Conservation (phyloP, 2,888 invertebrate genomes). For the Leptodirus hochenwartii region DNA sequence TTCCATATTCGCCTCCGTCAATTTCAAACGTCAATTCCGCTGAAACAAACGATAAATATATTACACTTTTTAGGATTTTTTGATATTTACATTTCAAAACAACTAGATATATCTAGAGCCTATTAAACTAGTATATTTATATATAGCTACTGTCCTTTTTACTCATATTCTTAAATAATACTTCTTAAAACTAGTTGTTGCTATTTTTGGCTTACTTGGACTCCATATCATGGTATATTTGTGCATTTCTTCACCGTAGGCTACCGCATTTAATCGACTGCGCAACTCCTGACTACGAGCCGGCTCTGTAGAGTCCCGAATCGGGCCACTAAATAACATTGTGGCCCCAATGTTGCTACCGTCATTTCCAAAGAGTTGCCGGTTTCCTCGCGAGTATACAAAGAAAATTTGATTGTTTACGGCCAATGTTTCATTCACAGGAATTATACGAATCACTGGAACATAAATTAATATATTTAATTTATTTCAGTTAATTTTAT, state of each 20-base stretch:
- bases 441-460: conserved; percentile 7
- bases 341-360: conserved; percentile 26
- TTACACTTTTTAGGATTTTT: too few relatives aligned
- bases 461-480: conserved; percentile 1
- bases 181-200: too few relatives aligned
- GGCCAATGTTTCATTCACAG: conserved; percentile 13
- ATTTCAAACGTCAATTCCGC: too few relatives aligned
- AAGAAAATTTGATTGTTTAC: conserved; percentile 17
- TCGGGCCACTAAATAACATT: conserved; percentile 33
- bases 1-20: too few relatives aligned
- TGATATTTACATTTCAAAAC: too few relatives aligned
- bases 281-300: conserved; percentile 23
- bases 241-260: conserved; percentile 34
- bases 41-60: too few relatives aligned
- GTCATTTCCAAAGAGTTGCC: conserved; percentile 19
- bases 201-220: too few relatives aligned
- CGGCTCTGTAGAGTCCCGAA: conserved; percentile 23
- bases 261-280: conserved; percentile 12
- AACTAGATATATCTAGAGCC: too few relatives aligned
- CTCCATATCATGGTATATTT: conserved; percentile 47
- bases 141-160: too few relatives aligned
- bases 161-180: too few relatives aligned
- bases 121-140: too few relatives aligned
- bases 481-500: neutral
- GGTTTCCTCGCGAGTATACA: conserved; percentile 24